A percentile compares a stretch with the other conserved stretches of the same genome.
These are phyloP conservation scores for Theonella swinhoei DNA, from an alignment of 37 sponge, comb jelly and placozoan genomes.

Conservation along the genomic window DNA sequence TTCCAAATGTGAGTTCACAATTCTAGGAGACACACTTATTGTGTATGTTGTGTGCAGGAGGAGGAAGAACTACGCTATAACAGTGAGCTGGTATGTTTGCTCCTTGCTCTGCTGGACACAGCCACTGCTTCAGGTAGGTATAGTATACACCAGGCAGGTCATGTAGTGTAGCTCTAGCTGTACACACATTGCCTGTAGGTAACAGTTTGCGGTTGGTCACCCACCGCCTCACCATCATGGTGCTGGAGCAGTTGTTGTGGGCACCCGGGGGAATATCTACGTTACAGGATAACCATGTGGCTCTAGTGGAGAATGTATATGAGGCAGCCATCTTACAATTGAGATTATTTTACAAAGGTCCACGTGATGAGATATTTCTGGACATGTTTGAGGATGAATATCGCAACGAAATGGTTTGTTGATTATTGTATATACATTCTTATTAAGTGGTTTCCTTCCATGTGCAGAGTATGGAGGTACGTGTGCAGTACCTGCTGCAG, in stretches of 20 bases:
- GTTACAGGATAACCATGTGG: slow-evolving; percentile 44
- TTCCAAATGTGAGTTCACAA: background rate
- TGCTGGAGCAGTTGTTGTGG: slow-evolving; percentile 22
- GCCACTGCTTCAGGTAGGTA: slow-evolving; percentile 19
- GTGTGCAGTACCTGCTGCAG: slow-evolving; percentile 72
- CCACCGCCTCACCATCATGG: slow-evolving; percentile 38
- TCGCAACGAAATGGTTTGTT: slow-evolving; percentile 61
- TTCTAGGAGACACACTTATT: background rate
- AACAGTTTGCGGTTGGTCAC: slow-evolving; percentile 59
- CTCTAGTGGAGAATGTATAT: slow-evolving; percentile 42
- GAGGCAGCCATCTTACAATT: slow-evolving; percentile 44
- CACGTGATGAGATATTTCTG: slow-evolving; percentile 85
- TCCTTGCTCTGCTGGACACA: slow-evolving; percentile 40
- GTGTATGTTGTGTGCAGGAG: slow-evolving; percentile 9
- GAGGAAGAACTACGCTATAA: slow-evolving; percentile 8
- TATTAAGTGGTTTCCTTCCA: background rate
- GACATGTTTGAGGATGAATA: slow-evolving; percentile 94
- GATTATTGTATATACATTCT: background rate
- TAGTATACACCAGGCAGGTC: background rate
- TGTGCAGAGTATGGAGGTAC: slow-evolving; percentile 35
- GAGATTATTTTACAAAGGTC: slow-evolving; percentile 62
- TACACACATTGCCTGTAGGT: background rate
- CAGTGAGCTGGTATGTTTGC: slow-evolving; percentile 42
- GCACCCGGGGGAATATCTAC: background rate
- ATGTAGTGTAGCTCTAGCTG: background rate